Conservation (phyloP, 2,888 invertebrate genomes). For the Mimachlamys varia region DNA sequence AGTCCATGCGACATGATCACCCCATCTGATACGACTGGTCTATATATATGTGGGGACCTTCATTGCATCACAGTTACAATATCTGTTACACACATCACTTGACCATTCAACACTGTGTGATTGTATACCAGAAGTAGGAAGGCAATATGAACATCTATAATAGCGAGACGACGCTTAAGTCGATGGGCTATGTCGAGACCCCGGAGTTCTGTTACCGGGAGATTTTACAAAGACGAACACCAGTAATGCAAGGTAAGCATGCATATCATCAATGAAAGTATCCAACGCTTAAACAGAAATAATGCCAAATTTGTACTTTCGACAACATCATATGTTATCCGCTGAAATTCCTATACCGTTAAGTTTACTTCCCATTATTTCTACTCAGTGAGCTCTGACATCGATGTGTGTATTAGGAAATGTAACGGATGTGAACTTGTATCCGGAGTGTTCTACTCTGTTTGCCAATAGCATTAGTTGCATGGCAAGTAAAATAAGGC, state of each 20-base stretch:
- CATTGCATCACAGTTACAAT: background rate
- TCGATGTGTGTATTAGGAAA: too few relatives aligned
- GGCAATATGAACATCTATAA: background rate
- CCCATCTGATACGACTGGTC: background rate
- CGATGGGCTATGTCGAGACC: slow-evolving; percentile 23
- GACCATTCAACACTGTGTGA: background rate
- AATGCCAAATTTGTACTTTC: too few relatives aligned
- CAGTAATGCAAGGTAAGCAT: slow-evolving; percentile 36
- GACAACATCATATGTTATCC: too few relatives aligned
- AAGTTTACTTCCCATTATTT: too few relatives aligned
- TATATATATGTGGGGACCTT: background rate
- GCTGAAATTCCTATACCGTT: too few relatives aligned
- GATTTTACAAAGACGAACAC: slow-evolving; percentile 34
- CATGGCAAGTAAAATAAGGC: too few relatives aligned
- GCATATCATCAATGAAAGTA: too few relatives aligned
- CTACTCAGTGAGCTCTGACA: too few relatives aligned
- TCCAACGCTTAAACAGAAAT: too few relatives aligned
- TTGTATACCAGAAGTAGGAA: background rate
- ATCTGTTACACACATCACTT: background rate
- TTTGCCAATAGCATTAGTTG: too few relatives aligned
- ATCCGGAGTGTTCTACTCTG: too few relatives aligned
- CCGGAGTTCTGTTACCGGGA: slow-evolving; percentile 38
- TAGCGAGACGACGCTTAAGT: background rate
- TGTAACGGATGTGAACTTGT: too few relatives aligned
- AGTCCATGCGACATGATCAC: background rate